These are phyloP conservation scores for Venustoraphidia nigricollis DNA, from an alignment of 2,888 invertebrate species.

Conservation along the genomic window DNA sequence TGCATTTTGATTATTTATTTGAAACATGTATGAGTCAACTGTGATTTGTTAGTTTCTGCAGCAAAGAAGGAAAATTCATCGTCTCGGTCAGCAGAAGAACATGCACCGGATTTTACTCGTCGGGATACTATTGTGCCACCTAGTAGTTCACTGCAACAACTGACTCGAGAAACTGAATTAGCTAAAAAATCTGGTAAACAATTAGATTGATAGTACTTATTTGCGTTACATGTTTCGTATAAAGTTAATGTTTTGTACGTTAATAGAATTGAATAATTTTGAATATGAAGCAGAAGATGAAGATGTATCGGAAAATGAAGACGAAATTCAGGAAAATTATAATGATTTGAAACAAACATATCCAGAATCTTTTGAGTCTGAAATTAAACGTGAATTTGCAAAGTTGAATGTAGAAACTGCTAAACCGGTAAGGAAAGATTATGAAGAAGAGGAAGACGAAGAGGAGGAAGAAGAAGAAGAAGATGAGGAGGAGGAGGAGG, in stretches of 20 bases:
- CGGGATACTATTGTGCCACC: slow-evolving; percentile 32
- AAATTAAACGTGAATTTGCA: neutral
- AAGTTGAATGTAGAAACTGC: neutral
- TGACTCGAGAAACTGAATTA: slow-evolving; percentile 21
- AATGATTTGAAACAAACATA: neutral
- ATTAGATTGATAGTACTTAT: neutral
- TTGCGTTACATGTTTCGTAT: neutral
- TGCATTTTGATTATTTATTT: slow-evolving; percentile 7
- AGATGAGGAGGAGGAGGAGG: slow-evolving; percentile 32
- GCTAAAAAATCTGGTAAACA: slow-evolving; percentile 4
- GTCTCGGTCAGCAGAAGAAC: slow-evolving; percentile 12
- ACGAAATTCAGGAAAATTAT: neutral
- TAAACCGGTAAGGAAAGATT: slow-evolving; percentile 9
- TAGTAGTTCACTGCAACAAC: slow-evolving; percentile 21
- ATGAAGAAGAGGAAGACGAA: slow-evolving; percentile 21
- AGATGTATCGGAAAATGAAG: too few species aligned
- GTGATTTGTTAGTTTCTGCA: neutral
- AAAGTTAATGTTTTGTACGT: too few species aligned
- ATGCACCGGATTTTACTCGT: slow-evolving; percentile 24
- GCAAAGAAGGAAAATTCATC: slow-evolving; percentile 2
- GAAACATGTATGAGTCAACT: neutral
- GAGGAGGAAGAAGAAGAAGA: slow-evolving; percentile 34
- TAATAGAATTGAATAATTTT: too few species aligned
- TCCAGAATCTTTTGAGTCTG: neutral
- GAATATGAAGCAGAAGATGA: too few species aligned